Evolutionary conservation across 2,113 vertebrate genomes (phyloP), one percentile per base, ranked within the genome.

Genomic region (Murina feae): DNA sequence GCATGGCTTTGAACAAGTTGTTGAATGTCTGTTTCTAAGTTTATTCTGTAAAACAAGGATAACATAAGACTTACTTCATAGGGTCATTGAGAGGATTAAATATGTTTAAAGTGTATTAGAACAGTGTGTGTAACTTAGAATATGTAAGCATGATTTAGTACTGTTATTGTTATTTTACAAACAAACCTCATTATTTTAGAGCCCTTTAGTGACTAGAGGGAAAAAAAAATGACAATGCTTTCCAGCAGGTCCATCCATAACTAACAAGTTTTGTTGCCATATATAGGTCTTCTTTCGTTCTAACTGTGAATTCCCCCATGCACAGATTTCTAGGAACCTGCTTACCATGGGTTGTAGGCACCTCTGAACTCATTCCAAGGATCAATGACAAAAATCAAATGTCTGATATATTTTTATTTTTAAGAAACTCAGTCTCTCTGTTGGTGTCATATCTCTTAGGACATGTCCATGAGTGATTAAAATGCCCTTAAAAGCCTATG

Each of bases 131-230:
- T n/a, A 39, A 55, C 58, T 89, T 78, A 81, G 75, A 49, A 69
- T 30, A 83, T 12, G 30, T 47, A 82, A 82, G 28, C 35, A 9
- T n/a, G 72, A 58, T 63, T 65, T 89, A 47, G 37, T 65, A 42
- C 44, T 81, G 32, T 76, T 87, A 51, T 65, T 68, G 37, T 86
- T 90, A 10, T 66, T 95, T 94, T 86, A n/a, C 32, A 91, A 85
- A 49, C 20, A 81, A 47, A 37, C 4, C 55, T 60, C 23, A 60
- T 60, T 60, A 60, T 60, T 60, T 28, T 60, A 60, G 25, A 60
- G 58, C 23, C 23, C 58, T 4, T 11, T 60, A 60, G 58, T 58
- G 58, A 60, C 58, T 60, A 60, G 58, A 60, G 55, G 3, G 8
- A 25, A 25, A 58, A 55, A 55, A 55, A 28, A 60, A 60, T 28